phyloP scores from a whole-genome alignment of 2,797 vertebrate species.

The Enteromius mattozi region DNA sequence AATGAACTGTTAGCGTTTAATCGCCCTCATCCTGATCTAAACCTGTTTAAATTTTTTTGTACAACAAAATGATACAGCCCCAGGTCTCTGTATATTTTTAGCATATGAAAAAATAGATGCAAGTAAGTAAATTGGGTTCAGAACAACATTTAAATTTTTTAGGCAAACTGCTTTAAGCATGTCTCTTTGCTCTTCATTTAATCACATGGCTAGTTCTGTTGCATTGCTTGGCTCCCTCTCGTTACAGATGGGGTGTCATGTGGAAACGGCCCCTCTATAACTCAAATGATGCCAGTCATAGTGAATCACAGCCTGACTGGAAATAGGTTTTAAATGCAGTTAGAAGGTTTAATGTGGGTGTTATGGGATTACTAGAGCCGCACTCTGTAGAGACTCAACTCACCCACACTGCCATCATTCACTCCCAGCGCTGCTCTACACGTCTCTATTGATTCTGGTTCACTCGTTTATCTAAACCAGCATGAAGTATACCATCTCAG shows the following conservation, averaged over 20 bases:
- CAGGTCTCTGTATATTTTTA: not conserved
- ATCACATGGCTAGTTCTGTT: not conserved
- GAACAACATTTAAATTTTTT: not conserved
- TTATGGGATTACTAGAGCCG: constrained; percentile 49
- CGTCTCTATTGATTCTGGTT: constrained; percentile 49
- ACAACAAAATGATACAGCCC: not conserved
- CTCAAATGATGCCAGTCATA: constrained; percentile 43
- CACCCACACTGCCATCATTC: constrained; percentile 24
- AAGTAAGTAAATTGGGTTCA: not conserved
- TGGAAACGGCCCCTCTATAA: constrained; percentile 33
- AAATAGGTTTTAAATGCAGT: constrained; percentile 61
- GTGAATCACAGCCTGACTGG: constrained; percentile 56
- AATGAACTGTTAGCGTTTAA: not conserved
- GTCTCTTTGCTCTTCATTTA: not conserved
- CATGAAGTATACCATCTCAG: constrained; percentile 28
- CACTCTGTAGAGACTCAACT: constrained; percentile 29
- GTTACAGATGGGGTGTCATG: not conserved
- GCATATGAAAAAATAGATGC: not conserved
- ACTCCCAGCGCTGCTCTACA: constrained; percentile 19
- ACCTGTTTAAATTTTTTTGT: not conserved
- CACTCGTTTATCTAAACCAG: constrained; percentile 33
- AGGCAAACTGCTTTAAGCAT: not conserved
- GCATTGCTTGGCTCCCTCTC: not conserved
- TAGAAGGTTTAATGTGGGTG: constrained; percentile 53
- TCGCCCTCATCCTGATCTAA: not conserved